phyloP scores from a whole-genome alignment of 2,113 vertebrate species.

The Amphiprion ocellaris region DNA sequence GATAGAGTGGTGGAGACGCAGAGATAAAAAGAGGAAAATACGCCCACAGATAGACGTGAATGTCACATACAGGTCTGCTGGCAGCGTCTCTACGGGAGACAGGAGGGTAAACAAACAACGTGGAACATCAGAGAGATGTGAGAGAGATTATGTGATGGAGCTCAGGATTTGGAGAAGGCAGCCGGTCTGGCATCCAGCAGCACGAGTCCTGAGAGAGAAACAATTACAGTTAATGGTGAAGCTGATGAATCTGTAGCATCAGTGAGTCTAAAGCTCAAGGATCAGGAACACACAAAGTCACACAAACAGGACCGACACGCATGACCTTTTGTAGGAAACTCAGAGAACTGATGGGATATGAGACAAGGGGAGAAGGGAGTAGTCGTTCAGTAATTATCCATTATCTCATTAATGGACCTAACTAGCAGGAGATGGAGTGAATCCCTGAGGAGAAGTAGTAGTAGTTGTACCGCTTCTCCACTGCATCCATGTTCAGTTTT shows the following conservation, averaged over 20 bases:
- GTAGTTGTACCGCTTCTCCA: no score
- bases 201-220: background rate
- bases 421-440: constrained; percentile 9
- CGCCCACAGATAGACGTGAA: constrained; percentile 50
- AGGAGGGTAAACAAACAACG: constrained; percentile 60
- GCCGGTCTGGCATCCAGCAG: constrained; percentile 3
- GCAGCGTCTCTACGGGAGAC: constrained; percentile 42
- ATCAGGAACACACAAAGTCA: constrained; percentile 1
- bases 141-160: constrained; percentile 35
- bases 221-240: background rate
- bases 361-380: constrained; percentile 51
- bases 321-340: constrained; percentile 46
- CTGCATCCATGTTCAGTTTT: no score
- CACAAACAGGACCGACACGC: constrained; percentile 74
- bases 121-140: constrained; percentile 67
- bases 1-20: constrained; percentile 4
- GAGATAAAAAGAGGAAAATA: constrained; percentile 13
- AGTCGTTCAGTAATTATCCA: constrained; percentile 66
- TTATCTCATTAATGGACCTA: constrained; percentile 43
- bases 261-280: no score
- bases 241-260: no score
- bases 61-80: constrained; percentile 45
- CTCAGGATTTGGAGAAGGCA: constrained; percentile 12
- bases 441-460: background rate
- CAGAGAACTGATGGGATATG: constrained; percentile 60